Evolutionary conservation across 2,113 vertebrate species (phyloP).

Genomic region (Puffinus mauretanicus): DNA sequence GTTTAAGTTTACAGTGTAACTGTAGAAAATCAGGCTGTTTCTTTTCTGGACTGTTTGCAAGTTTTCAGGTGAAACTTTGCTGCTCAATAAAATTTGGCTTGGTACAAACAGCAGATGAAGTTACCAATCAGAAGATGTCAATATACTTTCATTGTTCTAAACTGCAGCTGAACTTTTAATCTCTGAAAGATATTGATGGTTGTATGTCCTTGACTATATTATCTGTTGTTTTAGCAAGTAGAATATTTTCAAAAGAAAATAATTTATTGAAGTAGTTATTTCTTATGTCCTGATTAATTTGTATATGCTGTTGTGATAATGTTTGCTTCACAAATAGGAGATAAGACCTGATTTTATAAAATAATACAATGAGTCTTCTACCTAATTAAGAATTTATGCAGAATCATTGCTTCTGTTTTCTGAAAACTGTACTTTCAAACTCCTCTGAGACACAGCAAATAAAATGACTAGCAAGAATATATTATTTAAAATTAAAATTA

Average conservation of each 20-base stretch:
- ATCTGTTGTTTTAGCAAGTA: neutral
- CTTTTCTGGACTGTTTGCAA: neutral
- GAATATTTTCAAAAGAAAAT: neutral
- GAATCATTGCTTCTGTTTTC: neutral
- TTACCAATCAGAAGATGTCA: neutral
- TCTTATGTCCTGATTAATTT: neutral
- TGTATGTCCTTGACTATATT: neutral
- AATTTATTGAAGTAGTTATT: neutral
- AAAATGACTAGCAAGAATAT: neutral
- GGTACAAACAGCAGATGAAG: neutral
- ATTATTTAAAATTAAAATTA: neutral
- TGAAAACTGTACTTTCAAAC: neutral
- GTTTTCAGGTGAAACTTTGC: neutral
- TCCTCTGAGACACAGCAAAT: neutral
- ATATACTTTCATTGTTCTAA: neutral
- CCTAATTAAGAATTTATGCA: neutral
- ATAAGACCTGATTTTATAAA: neutral
- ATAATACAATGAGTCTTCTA: neutral
- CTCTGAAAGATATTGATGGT: neutral
- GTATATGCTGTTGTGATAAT: neutral
- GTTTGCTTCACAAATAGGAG: neutral
- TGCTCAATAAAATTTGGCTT: neutral
- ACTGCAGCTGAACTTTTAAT: neutral
- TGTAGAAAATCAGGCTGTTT: neutral
- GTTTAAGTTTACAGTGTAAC: neutral